Conservation (phyloP, 2,797 vertebrate species). For the Trachurus trachurus region DNA sequence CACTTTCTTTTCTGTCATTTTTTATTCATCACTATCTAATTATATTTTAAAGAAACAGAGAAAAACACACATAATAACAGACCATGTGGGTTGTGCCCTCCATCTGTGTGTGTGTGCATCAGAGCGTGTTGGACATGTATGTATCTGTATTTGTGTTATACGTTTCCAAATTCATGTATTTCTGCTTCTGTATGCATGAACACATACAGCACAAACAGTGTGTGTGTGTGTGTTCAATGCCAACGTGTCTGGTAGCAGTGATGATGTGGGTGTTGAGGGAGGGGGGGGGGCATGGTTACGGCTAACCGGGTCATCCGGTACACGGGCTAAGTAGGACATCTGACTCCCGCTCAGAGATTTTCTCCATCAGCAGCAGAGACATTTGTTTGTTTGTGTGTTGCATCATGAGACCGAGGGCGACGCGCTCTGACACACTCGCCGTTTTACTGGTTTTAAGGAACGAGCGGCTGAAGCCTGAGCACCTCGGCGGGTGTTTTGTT, state of each 20-base stretch:
- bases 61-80: not conserved
- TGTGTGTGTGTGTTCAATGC: slow-evolving; percentile 37
- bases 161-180: slow-evolving; percentile 42
- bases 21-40: too few relatives aligned
- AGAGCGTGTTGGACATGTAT: slow-evolving; percentile 5
- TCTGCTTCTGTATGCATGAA: slow-evolving; percentile 57
- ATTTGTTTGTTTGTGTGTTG: slow-evolving; percentile 31
- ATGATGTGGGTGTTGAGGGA: slow-evolving; percentile 24
- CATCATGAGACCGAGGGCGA: slow-evolving; percentile 10
- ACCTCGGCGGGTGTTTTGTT: not conserved
- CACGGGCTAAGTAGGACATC: slow-evolving; percentile 72
- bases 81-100: not conserved
- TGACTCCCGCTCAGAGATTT: slow-evolving; percentile 50
- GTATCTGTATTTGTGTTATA: not conserved
- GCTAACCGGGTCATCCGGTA: slow-evolving; percentile 72
- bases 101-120: slow-evolving; percentile 32
- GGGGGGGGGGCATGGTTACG: slow-evolving; percentile 51
- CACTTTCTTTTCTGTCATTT: too few relatives aligned
- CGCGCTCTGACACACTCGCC: too few relatives aligned
- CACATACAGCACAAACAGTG: slow-evolving; percentile 33
- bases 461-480: not conserved
- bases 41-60: too few relatives aligned
- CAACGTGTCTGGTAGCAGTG: slow-evolving; percentile 25
- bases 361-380: slow-evolving; percentile 27
- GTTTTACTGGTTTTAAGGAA: too few relatives aligned